Base-by-base conservation (phyloP, 2,888 invertebrate species). In the Exephanes ischioxanthus region DNA sequence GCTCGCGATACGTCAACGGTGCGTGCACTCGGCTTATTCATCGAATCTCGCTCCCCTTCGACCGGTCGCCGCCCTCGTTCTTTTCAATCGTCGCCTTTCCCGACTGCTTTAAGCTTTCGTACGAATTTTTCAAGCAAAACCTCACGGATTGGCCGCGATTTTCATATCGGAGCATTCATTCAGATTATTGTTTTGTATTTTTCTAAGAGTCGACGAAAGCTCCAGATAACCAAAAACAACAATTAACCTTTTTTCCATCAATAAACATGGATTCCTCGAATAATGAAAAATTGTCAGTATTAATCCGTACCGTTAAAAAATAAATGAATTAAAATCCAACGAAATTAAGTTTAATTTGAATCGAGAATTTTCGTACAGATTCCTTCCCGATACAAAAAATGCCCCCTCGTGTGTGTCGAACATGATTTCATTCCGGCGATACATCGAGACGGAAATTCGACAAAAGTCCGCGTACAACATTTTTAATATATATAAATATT, bases 41-140 rank as follows among this genome's bases (percentile, higher is more conserved):
- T 70, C 45, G 63, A 63, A 63, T 63, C 58, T 58, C 58, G 58
- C 58, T 22, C 22, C 58, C 58, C 26, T 58, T 58, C 26, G 58
- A 58, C 3, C 58, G 58, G 22, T 26, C 22, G 26, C 26, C 58
- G 14, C 58, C 26, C 58, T 58, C 26, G 22, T 58, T 58, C 58
- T 58, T 14, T 26, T 26, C 58, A 26, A 58, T 9, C 22, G 55
- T 22, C 55, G 22, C 22, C 2, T 3, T 55, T 55, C 11, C 19
- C 55, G 55, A 22, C 55, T 22, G n/a, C 19, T 9, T 9, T 19
- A 55, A 9, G 14, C 22, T 22, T 22, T 55, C 22, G 22, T 22
- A 22, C 19, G 22, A 9, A 22, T 22, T 55, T 53, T 53, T 53
- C n/a, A 53, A 33, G 6, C 6, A 6, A 33, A 33, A 33, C 33